A percentile compares a stretch with the other conserved stretches of the same genome.
These are phyloP conservation scores for Helleia helle DNA, from an alignment of 2,888 invertebrate genomes.

Conservation along the genomic window DNA sequence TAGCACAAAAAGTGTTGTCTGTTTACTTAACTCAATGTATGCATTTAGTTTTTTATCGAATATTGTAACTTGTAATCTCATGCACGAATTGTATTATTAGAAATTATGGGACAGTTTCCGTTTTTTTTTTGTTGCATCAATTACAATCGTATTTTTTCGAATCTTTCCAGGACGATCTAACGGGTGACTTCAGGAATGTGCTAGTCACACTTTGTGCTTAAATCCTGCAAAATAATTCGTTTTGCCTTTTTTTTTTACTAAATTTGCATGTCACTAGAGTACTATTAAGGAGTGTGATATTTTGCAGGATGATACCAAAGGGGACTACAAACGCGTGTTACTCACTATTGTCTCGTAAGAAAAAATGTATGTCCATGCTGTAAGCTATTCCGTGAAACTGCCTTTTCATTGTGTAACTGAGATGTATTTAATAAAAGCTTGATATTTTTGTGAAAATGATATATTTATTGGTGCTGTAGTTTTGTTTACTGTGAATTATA, in stretches of 20 bases:
- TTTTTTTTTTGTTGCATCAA: conserved; percentile 32
- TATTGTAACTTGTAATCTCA: conserved; percentile 27
- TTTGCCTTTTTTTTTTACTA: conserved; percentile 12
- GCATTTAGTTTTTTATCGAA: conserved; percentile 26
- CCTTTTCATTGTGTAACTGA: conserved; percentile 65
- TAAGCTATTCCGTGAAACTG: conserved; percentile 45
- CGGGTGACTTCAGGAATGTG: conserved; percentile 79
- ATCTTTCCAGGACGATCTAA: conserved; percentile 77
- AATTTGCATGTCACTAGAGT: conserved; percentile 27
- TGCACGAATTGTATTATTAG: conserved; percentile 33
- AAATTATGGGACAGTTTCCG: conserved; percentile 64
- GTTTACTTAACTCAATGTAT: conserved; percentile 15
- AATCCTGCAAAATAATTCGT: conserved; percentile 56
- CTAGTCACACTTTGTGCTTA: conserved; percentile 74
- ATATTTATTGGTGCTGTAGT: conserved; percentile 73
- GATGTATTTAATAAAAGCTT: conserved; percentile 53
- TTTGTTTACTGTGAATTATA: conserved; percentile 60
- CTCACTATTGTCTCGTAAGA: conserved; percentile 68
- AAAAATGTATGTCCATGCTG: conserved; percentile 20
- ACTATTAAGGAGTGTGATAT: conserved; percentile 43
- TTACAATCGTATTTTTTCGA: conserved; percentile 47
- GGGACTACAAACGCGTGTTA: conserved; percentile 80
- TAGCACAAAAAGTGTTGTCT: too few species aligned
- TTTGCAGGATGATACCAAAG: conserved; percentile 80
- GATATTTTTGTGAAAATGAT: conserved; percentile 69